Conservation (phyloP, 1,140 invertebrate genomes). For the Diorhabda sublineata region DNA sequence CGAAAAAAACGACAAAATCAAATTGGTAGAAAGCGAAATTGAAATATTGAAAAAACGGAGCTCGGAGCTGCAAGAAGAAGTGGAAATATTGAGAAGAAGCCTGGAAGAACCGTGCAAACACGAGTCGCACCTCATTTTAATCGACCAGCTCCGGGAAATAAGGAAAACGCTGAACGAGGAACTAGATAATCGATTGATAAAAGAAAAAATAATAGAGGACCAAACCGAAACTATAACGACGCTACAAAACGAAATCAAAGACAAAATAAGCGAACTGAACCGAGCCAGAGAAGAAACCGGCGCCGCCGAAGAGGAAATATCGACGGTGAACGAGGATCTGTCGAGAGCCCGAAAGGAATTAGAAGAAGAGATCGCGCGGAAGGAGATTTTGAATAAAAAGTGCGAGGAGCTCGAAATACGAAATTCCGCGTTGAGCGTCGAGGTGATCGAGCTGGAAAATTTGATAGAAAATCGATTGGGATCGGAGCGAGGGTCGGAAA, state of each 20-base stretch:
- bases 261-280: conserved; percentile 24
- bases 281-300: conserved; percentile 20
- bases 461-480: conserved; percentile 19
- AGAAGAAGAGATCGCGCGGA: conserved; percentile 25
- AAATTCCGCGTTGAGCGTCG: conserved; percentile 23
- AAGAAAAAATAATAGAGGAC: conserved; percentile 39
- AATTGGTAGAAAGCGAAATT: conserved; percentile 26
- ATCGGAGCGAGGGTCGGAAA: conserved; percentile 20
- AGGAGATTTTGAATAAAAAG: conserved; percentile 25
- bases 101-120: conserved; percentile 23
- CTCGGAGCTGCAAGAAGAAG: conserved; percentile 24
- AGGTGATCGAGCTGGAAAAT: conserved; percentile 29
- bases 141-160: conserved; percentile 22
- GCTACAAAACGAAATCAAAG: conserved; percentile 28
- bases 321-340: conserved; percentile 23
- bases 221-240: conserved; percentile 32
- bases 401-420: conserved; percentile 28
- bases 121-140: conserved; percentile 22
- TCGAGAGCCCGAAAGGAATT: conserved; percentile 25
- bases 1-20: conserved; percentile 28
- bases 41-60: conserved; percentile 25
- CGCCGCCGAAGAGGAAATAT: conserved; percentile 22
- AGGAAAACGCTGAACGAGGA: conserved; percentile 29
- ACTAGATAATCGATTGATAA: conserved; percentile 29
- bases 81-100: conserved; percentile 20